phyloP scores from a whole-genome alignment of 1,140 invertebrate species.

The Adelges cooleyi region DNA sequence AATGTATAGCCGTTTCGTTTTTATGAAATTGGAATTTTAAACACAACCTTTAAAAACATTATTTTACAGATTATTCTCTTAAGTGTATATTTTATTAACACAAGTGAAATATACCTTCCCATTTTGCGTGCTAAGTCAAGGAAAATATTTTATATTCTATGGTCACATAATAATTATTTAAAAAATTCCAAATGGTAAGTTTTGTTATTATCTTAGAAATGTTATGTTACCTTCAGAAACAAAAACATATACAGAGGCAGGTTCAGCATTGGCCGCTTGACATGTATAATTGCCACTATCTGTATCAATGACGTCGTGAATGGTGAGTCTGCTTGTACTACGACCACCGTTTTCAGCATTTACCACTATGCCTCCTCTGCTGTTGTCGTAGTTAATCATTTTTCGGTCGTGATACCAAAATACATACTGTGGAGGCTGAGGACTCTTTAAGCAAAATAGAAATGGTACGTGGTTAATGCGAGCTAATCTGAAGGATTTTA shows the following conservation, averaged over 20 bases:
- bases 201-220: not conserved
- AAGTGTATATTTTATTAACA: too few relatives aligned
- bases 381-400: slow-evolving; percentile 85
- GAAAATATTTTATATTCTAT: too few relatives aligned
- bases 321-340: slow-evolving; percentile 70
- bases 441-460: slow-evolving; percentile 70
- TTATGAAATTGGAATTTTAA: too few relatives aligned
- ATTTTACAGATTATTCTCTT: too few relatives aligned
- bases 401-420: slow-evolving; percentile 87
- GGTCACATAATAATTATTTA: not conserved
- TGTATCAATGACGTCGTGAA: slow-evolving; percentile 65
- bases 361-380: slow-evolving; percentile 68
- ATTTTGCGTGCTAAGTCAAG: too few relatives aligned
- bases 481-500: too few relatives aligned
- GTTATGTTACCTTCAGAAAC: slow-evolving; percentile 83
- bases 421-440: slow-evolving; percentile 76
- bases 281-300: slow-evolving; percentile 88
- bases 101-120: too few relatives aligned
- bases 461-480: too few relatives aligned
- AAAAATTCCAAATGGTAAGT: not conserved
- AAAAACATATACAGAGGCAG: slow-evolving; percentile 77
- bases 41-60: too few relatives aligned
- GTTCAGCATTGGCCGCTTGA: slow-evolving; percentile 76
- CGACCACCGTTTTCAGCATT: slow-evolving; percentile 71
- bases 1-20: too few relatives aligned